Base-by-base conservation (phyloP, 2,888 invertebrate genomes). In the Oscheius sp. region DNA sequence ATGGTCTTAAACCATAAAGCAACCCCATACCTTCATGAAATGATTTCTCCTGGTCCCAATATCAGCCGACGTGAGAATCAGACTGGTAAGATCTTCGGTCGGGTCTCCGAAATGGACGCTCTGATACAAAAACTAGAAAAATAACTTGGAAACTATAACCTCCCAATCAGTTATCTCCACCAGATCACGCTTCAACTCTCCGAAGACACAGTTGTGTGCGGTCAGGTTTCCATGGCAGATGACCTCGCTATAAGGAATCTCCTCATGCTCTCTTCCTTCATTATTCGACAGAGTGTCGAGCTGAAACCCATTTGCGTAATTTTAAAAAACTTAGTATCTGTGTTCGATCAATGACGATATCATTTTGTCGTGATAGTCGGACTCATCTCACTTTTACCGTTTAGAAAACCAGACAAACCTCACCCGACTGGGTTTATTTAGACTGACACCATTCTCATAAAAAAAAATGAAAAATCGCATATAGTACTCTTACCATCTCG, bases 151-250 rank as follows among this genome's bases (percentile, higher is more conserved):
- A 4, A n/a, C 37, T 42, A 42, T 7, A n/a, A 81, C 79, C 63
- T 82, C 82, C 82, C 82, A 82, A 47, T 80, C 78, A 3, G 70
- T 75, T 13, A 82, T 78, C 68, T 79, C 79, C 10, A 76, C 74
- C 48, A 82, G 21, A 7, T 77, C 77, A 32, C 74, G 77, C 37
- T 60, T 60, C 10, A 29, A n/a, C 21, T 73, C 48, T 33, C 70
- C 73, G 37, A 79, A 82, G 53, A 66, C 50, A 35, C 76, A 76
- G 0, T 53, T 60, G 3, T 78, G 77, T 0, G 75, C 73, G 32
- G 77, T 74, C 51, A 82, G 51, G 33, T 63, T 70, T n/a, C 82
- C 82, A 58, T 82, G 79, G 13, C 76, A 70, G n/a, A 82, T 73
- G 35, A 81, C 81, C 10, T 57, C 32, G 11, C 53, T 59, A 32